phyloP scores from a whole-genome alignment of 2,888 invertebrate species.

The Philonicus albiceps region DNA sequence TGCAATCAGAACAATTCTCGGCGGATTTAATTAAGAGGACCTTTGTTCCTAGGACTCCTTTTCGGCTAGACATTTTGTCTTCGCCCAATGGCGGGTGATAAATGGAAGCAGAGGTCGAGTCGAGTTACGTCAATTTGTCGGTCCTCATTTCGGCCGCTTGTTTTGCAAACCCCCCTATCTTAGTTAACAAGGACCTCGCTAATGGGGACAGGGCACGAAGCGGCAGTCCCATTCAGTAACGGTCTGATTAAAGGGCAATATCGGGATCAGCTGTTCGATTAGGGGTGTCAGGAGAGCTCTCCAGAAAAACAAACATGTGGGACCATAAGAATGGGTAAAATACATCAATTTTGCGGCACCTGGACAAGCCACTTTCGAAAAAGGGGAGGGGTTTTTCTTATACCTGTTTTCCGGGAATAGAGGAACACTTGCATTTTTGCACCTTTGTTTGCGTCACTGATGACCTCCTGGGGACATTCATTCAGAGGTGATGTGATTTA shows the following conservation, averaged over 20 bases:
- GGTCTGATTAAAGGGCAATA: not conserved
- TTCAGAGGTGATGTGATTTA: constrained; percentile 9
- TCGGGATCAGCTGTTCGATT: not conserved
- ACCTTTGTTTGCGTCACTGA: constrained; percentile 5
- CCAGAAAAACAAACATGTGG: not conserved
- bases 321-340: not conserved
- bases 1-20: constrained; percentile 50
- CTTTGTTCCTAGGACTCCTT: constrained; percentile 46
- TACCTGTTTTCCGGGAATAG: constrained; percentile 4
- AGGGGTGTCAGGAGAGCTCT: not conserved
- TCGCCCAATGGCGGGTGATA: constrained; percentile 33
- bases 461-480: not conserved
- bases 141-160: constrained; percentile 30
- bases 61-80: constrained; percentile 32
- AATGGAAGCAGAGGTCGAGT: not conserved
- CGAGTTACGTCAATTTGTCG: constrained; percentile 37
- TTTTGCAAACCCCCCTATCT: not conserved
- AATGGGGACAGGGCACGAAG: not conserved
- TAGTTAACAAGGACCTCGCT: not conserved
- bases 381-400: not conserved
- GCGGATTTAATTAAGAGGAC: constrained; percentile 50
- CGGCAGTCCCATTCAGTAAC: not conserved
- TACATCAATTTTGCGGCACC: not conserved
- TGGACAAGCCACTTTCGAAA: not conserved
- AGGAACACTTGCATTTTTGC: constrained; percentile 20